Percentiles rank a stretch among this genome's conserved stretches.
phyloP scores from a whole-genome alignment of 1,140 invertebrate genomes.

The Vollenhovia emeryi region DNA sequence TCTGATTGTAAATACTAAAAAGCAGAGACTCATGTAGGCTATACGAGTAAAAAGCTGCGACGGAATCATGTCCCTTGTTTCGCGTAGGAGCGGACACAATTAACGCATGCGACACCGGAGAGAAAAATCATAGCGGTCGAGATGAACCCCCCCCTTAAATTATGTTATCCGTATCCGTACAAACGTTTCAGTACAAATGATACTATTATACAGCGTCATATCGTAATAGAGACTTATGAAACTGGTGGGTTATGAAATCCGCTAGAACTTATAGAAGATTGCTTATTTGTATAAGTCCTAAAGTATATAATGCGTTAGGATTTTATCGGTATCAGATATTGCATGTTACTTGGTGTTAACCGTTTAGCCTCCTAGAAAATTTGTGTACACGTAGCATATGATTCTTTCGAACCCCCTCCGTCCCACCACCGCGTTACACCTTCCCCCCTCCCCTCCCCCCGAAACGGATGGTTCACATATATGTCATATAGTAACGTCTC shows the following conservation, averaged over 20 bases:
- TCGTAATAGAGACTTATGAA: conserved; percentile 63
- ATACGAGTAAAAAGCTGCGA: conserved; percentile 28
- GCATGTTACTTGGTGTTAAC: conserved; percentile 71
- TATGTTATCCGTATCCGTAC: conserved; percentile 54
- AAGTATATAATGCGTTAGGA: conserved; percentile 49
- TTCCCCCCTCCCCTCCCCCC: no score
- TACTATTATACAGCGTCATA: conserved; percentile 59
- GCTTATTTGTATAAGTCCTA: conserved; percentile 54
- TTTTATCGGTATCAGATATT: conserved; percentile 67
- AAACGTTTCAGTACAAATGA: conserved; percentile 71
- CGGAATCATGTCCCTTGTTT: conserved; percentile 2
- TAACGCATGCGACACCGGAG: neutral
- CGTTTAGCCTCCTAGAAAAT: conserved; percentile 58
- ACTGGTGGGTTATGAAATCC: conserved; percentile 58
- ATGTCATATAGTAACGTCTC: conserved; percentile 48
- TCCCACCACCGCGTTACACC: neutral
- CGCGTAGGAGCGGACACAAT: conserved; percentile 23
- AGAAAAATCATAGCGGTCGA: conserved; percentile 19
- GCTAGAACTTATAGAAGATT: conserved; percentile 64
- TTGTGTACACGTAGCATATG: conserved; percentile 59
- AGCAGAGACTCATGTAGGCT: conserved; percentile 52
- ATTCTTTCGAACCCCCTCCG: conserved; percentile 16
- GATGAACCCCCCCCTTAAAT: conserved; percentile 59
- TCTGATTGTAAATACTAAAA: conserved; percentile 44
- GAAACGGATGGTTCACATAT: conserved; percentile 43